phyloP scores from a whole-genome alignment of 2,888 invertebrate species.

The Molorchus minor region DNA sequence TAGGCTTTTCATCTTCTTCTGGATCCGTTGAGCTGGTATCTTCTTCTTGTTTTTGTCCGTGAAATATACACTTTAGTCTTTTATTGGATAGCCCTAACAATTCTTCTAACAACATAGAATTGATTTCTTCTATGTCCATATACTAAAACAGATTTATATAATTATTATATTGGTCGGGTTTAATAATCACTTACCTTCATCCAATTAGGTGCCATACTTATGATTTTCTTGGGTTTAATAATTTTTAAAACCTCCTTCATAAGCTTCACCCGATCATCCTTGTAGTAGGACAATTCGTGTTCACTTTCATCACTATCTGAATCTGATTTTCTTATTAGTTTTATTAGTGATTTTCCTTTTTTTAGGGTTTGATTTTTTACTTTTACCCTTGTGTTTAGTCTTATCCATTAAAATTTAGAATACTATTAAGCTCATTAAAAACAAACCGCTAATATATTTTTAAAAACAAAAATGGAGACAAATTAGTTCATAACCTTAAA shows the following conservation, averaged over 20 bases:
- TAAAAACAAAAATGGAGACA: no score
- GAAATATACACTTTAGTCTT: slow-evolving; percentile 58
- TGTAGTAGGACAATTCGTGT: slow-evolving; percentile 59
- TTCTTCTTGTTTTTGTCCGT: slow-evolving; percentile 57
- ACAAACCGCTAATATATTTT: no score
- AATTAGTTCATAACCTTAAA: no score
- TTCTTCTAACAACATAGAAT: slow-evolving; percentile 62
- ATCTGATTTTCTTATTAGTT: slow-evolving; percentile 50
- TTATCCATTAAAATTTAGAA: no score
- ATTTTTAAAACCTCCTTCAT: slow-evolving; percentile 62
- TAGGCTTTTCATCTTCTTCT: slow-evolving; percentile 51
- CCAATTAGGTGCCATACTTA: slow-evolving; percentile 59
- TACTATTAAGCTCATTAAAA: no score
- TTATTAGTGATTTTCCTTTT: slow-evolving; percentile 48
- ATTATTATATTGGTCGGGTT: slow-evolving; percentile 24
- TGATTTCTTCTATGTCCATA: slow-evolving; percentile 58
- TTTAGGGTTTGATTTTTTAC: slow-evolving; percentile 30
- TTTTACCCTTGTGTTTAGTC: slow-evolving; percentile 5
- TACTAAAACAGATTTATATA: slow-evolving; percentile 15
- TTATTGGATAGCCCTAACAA: slow-evolving; percentile 61
- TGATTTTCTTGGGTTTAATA: slow-evolving; percentile 60
- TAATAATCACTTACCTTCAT: slow-evolving; percentile 52
- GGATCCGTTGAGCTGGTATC: slow-evolving; percentile 58
- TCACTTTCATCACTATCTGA: slow-evolving; percentile 55
- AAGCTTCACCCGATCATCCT: slow-evolving; percentile 59